Evolutionary conservation across 2,797 vertebrate species (phyloP).

Genomic region (Poeciliopsis infans): DNA sequence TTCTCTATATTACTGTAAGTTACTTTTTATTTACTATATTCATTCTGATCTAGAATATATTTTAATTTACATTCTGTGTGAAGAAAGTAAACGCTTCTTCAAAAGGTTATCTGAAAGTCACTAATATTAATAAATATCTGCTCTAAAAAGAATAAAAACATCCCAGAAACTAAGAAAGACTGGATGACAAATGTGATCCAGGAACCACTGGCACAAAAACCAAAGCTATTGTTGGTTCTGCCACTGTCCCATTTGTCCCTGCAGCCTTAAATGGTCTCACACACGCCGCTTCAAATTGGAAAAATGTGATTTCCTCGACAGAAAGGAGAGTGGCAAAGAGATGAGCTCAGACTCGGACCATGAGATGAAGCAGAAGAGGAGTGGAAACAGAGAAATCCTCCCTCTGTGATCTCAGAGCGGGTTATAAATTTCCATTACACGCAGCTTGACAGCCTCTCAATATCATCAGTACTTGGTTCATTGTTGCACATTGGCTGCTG

Average conservation of each 20-base stretch:
- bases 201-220: conserved; percentile 5
- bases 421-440: conserved; percentile 64
- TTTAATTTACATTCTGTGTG: background rate
- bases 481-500: conserved; percentile 60
- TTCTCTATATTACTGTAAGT: background rate
- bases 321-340: conserved; percentile 25
- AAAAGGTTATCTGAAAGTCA: background rate
- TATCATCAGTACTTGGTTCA: conserved; percentile 51
- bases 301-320: conserved; percentile 37
- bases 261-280: conserved; percentile 32
- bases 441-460: conserved; percentile 59
- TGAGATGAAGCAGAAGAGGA: conserved; percentile 6
- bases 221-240: background rate
- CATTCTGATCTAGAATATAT: background rate
- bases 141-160: background rate
- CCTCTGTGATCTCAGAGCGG: conserved; percentile 26
- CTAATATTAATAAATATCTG: background rate
- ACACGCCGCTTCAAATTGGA: conserved; percentile 31
- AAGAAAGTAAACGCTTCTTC: background rate
- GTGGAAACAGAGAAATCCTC: conserved; percentile 17
- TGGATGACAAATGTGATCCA: background rate
- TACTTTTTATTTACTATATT: background rate
- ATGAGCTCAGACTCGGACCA: conserved; percentile 3
- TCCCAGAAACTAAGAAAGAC: background rate
- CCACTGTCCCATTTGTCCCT: conserved; percentile 9